Percentiles rank a stretch among this genome's conserved stretches.
phyloP scores from a whole-genome alignment of 2,888 invertebrate genomes.

The Helicoverpa assulta region DNA sequence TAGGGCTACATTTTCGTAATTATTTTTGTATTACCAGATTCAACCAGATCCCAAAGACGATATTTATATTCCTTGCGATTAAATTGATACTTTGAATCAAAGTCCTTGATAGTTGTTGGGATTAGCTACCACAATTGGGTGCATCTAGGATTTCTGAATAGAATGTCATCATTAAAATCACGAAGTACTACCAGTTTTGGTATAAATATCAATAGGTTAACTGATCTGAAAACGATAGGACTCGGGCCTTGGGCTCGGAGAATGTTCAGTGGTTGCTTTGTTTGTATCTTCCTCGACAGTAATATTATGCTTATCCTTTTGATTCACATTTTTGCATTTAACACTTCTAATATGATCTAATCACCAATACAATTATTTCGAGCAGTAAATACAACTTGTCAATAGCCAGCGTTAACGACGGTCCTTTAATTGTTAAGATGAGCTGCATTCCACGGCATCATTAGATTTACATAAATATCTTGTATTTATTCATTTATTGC shows the following conservation, averaged over 20 bases:
- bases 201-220: slow-evolving; percentile 27
- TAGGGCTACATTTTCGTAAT: neutral
- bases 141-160: slow-evolving; percentile 16
- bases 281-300: neutral
- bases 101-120: neutral
- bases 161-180: slow-evolving; percentile 35
- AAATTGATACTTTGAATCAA: too few relatives aligned
- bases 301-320: neutral
- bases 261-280: slow-evolving; percentile 5
- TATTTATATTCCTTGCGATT: too few relatives aligned
- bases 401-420: neutral
- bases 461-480: neutral
- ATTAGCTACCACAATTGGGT: neutral
- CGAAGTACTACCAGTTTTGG: slow-evolving; percentile 10
- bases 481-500: neutral
- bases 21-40: neutral
- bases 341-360: too few relatives aligned
- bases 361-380: neutral
- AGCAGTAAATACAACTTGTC: neutral
- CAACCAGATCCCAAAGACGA: too few relatives aligned
- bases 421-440: neutral
- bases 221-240: slow-evolving; percentile 13
- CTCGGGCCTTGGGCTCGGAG: slow-evolving; percentile 12
- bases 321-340: neutral
- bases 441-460: neutral